Evolutionary conservation across 64 coral and sea anemone genomes (phyloP), one percentile per base, ranked within the genome.

Genomic region (Pocillopora verrucosa): DNA sequence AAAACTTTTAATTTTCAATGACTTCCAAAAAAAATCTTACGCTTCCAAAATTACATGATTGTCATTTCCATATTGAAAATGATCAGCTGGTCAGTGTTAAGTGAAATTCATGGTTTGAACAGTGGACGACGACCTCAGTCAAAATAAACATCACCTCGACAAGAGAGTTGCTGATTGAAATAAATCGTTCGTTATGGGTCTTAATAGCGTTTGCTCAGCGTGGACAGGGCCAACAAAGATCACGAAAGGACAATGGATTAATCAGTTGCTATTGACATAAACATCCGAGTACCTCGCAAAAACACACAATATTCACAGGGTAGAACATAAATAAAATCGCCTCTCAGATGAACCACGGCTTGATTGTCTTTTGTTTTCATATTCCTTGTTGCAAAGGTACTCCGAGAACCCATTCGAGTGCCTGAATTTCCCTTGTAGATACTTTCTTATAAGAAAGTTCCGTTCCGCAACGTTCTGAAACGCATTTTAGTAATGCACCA

Each of bases 41-140:
- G 20, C 7, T 85, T 85, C 57, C 22, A 41, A 57, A 4, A 3
- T 72, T 38, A 38, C 17, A 36, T 34, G n/a, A 83, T 64, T 83
- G n/a, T 57, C 72, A 56, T 22, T 57, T 16, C 3, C 70, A 72
- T 72, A 22, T 72, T 59, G 9, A 11, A 70, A 72, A 41, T 22
- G 41, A 72, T 72, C 36, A 85, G 64, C 22, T 22, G 82, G 64
- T 13, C n/a, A 57, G 30, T 56, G 11, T 69, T 70, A 45, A 61
- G 64, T 26, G 25, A 68, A 85, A 34, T 13, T n/a, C 72, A 37
- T 72, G 82, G 82, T 56, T 84, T 70, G 64, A 84, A 20, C 24
- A 69, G 20, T n/a, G 19, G 65, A 19, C 10, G 24, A 11, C 19
- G 19, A 69, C 20, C 6, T 51, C 41, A 51, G 10, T n/a, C 20